phyloP scores from a whole-genome alignment of 1,140 invertebrate species.

The Zaprionus vittiger region DNA sequence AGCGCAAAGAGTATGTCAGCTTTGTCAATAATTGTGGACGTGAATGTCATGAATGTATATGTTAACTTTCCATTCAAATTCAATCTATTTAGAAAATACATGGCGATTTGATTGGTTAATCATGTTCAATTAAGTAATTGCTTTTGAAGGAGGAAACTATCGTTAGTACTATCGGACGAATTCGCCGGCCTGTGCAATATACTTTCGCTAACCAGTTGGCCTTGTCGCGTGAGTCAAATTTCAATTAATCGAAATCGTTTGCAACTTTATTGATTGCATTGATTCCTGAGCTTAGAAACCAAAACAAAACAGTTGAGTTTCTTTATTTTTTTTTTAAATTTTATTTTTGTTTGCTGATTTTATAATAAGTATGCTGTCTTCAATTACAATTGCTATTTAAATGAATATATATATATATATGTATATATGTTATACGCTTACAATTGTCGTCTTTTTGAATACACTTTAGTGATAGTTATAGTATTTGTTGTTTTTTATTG shows the following conservation, averaged over 20 bases:
- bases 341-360: constrained; percentile 47
- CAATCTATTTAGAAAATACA: not conserved
- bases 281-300: constrained; percentile 31
- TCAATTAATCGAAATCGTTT: constrained; percentile 65
- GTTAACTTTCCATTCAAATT: not conserved
- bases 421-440: constrained; percentile 23
- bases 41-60: not conserved
- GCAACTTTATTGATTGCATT: constrained; percentile 52
- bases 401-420: constrained; percentile 53
- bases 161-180: not conserved
- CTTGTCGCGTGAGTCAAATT: constrained; percentile 38
- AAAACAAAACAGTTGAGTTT: constrained; percentile 32
- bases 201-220: not conserved
- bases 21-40: not conserved
- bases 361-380: constrained; percentile 54
- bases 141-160: not conserved
- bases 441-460: constrained; percentile 65
- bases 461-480: constrained; percentile 56
- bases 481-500: constrained; percentile 5
- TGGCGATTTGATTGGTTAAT: not conserved
- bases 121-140: not conserved
- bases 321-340: constrained; percentile 20
- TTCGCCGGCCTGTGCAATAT: not conserved
- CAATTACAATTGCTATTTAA: constrained; percentile 79
- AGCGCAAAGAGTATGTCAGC: not conserved